Evolutionary conservation across 2,888 invertebrate species (phyloP), one percentile per base, ranked within the genome.

Genomic region (Gastracanthus pulcherrimus): DNA sequence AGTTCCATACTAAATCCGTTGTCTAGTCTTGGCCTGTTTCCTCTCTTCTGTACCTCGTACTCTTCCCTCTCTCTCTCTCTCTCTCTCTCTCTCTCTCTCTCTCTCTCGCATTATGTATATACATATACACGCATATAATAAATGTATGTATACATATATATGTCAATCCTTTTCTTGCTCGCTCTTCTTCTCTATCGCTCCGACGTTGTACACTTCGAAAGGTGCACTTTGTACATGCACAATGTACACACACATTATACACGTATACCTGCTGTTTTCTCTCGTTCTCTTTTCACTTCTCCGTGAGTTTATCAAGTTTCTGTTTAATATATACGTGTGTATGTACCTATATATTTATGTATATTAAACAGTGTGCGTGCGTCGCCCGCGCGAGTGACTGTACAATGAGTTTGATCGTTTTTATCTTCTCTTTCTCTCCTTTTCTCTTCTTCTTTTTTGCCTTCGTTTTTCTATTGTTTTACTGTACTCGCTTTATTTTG

Each of bases 1-100:
- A 87, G 86, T 88, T 88, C 87, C 87, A 87, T 88, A 89, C 88
- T 88, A 88, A 87, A 88, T 89, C 88, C 87, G 87, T 87, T 89
- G 86, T 89, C 86, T 89, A 87, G 87, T 76, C 81, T 81, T 81
- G 76, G 75, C 80, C 70, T 41, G 81, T 84, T 83, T 78, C 69
- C 72, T 79, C 60, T 78, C 66, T 48, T 55, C 55, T 11, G 13
- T 55, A n/a, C n/a, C n/a, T n/a, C n/a, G 19, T 19, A 41, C 64
- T 51, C 58, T 58, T 19, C 64, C 36, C 80, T 41, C 75, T 74
- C 60, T 6, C 55, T 16, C 72, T 58, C 76, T 72, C 58, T 38
- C 45, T 41, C 66, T 81, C 76, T 29, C 23, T 74, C 38, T 45
- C 48, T 69, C 71, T 82, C 72, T n/a, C n/a, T n/a, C n/a, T n/a